Evolutionary conservation across 2,888 invertebrate species (phyloP).

Genomic region (Deilephila porcellus): DNA sequence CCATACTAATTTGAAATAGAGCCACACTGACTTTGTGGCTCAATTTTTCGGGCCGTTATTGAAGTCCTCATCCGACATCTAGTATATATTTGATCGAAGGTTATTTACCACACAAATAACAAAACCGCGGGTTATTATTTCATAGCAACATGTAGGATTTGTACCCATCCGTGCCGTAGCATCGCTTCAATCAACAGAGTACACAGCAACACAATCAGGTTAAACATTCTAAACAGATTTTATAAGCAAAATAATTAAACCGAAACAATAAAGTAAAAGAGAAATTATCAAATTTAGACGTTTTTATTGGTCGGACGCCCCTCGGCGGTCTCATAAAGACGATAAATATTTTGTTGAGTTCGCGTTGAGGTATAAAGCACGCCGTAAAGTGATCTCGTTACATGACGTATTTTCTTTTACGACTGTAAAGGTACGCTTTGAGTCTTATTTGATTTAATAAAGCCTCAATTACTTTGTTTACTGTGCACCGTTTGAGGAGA

Average conservation of each 20-base stretch:
- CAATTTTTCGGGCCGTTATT: no score
- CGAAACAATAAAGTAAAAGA: slow-evolving; percentile 37
- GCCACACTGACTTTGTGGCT: no score
- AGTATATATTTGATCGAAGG: no score
- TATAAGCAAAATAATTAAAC: slow-evolving; percentile 38
- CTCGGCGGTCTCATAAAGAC: slow-evolving; percentile 37
- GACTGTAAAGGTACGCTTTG: slow-evolving; percentile 39
- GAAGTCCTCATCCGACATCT: no score
- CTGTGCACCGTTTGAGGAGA: not conserved
- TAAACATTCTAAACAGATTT: slow-evolving; percentile 34
- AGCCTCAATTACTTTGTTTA: slow-evolving; percentile 19
- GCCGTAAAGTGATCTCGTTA: slow-evolving; percentile 53
- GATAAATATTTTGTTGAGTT: slow-evolving; percentile 54
- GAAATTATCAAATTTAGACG: slow-evolving; percentile 40
- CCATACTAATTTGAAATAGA: no score
- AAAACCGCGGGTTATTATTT: no score
- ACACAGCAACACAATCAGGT: not conserved
- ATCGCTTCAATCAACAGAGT: no score
- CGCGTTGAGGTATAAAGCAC: slow-evolving; percentile 36
- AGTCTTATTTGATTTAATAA: slow-evolving; percentile 38
- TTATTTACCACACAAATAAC: no score
- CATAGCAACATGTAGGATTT: no score
- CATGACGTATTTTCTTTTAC: slow-evolving; percentile 56
- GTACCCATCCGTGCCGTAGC: no score
- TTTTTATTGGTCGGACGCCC: slow-evolving; percentile 45